Conservation (phyloP, 2,888 invertebrate species). For the Camptogramma bilineatum region DNA sequence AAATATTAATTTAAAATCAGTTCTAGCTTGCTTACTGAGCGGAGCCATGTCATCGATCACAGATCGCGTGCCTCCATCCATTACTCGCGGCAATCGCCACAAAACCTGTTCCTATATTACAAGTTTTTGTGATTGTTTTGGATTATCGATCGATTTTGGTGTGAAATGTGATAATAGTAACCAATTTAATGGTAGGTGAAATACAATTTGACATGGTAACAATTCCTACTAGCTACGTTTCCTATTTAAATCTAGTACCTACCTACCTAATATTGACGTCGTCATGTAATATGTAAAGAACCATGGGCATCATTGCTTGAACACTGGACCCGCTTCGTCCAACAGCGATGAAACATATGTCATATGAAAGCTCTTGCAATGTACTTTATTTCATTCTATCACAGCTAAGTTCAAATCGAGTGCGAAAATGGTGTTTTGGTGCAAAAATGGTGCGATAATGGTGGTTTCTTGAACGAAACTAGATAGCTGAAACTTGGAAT, state of each 20-base stretch:
- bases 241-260: not conserved
- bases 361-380: no score
- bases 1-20: not conserved
- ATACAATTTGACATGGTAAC: conserved; percentile 5
- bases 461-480: no score
- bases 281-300: not conserved
- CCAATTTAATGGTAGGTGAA: conserved; percentile 3
- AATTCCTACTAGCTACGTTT: conserved; percentile 7
- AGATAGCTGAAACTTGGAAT: no score
- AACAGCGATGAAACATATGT: no score
- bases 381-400: no score
- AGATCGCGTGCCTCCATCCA: conserved; percentile 51
- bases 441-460: no score
- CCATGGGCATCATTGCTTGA: no score
- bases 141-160: conserved; percentile 35
- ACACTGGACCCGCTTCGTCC: no score
- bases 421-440: no score
- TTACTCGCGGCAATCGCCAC: conserved; percentile 48
- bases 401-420: no score
- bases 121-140: conserved; percentile 25
- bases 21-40: conserved; percentile 1
- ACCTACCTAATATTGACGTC: conserved; percentile 1
- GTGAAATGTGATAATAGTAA: conserved; percentile 27
- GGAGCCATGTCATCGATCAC: conserved; percentile 46
- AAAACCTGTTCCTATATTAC: conserved; percentile 38